These are phyloP conservation scores for Egretta garzetta DNA, from an alignment of 2,113 vertebrate species.

Conservation along the genomic window DNA sequence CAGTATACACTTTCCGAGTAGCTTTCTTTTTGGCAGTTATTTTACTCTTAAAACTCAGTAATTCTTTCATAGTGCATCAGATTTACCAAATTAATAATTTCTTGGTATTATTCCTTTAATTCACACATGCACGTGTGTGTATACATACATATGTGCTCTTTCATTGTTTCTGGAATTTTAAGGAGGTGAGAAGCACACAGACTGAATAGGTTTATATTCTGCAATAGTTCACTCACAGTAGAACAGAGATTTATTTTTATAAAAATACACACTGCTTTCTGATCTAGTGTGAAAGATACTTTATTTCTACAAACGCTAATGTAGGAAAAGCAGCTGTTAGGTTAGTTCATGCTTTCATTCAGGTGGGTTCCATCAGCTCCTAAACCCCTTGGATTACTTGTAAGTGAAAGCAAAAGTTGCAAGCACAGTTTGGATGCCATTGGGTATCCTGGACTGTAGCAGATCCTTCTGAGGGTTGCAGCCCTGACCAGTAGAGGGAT, in stretches of 20 bases:
- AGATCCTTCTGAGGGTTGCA: not conserved
- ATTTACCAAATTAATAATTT: not conserved
- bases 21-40: not conserved
- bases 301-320: not conserved
- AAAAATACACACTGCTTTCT: slow-evolving; percentile 15
- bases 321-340: not conserved
- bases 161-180: not conserved
- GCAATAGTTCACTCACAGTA: not conserved
- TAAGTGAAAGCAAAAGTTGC: slow-evolving; percentile 12
- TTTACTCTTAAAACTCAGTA: not conserved
- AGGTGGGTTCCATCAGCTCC: not conserved
- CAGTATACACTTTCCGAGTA: not conserved
- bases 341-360: not conserved
- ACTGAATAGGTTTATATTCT: not conserved
- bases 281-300: not conserved
- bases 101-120: not conserved
- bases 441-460: not conserved
- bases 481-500: not conserved
- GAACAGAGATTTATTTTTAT: not conserved
- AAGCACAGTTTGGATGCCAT: not conserved
- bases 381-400: not conserved
- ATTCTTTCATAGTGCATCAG: not conserved
- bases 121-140: not conserved
- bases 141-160: not conserved
- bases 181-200: not conserved